A percentile compares a stretch with the other conserved stretches of the same genome.
Conservation (phyloP, 1,140 invertebrate genomes). For the Tribolium madens region DNA sequence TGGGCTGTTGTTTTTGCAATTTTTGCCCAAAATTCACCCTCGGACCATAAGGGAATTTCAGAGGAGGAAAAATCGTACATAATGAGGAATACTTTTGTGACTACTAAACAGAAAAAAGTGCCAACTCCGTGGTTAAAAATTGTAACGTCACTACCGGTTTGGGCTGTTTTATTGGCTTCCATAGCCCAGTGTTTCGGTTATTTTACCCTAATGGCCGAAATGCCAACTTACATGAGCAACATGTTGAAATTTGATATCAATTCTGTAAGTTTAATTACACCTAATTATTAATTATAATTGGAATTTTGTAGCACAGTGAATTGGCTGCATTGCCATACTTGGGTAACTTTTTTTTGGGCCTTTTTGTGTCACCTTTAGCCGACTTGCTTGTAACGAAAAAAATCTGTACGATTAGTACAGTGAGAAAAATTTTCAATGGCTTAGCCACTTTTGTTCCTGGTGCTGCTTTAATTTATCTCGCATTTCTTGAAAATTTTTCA, state of each 20-base stretch:
- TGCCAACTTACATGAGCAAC: conserved; percentile 53
- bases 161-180: conserved; percentile 50
- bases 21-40: conserved; percentile 47
- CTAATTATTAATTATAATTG: conserved; percentile 66
- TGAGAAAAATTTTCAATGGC: conserved; percentile 38
- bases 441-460: conserved; percentile 72
- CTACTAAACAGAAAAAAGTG: conserved; percentile 17
- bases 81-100: conserved; percentile 22
- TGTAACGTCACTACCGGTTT: conserved; percentile 50
- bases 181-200: conserved; percentile 52
- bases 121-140: conserved; percentile 54
- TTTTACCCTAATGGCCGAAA: conserved; percentile 53
- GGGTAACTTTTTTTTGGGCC: background rate
- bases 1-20: conserved; percentile 44
- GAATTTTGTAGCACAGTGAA: conserved; percentile 60
- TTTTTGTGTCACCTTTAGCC: background rate
- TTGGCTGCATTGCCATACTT: background rate
- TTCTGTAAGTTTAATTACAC: conserved; percentile 44
- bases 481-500: conserved; percentile 70
- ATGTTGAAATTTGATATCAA: conserved; percentile 54
- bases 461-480: conserved; percentile 71
- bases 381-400: background rate
- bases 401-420: background rate
- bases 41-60: conserved; percentile 41
- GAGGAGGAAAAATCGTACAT: conserved; percentile 50